These are phyloP conservation scores for Hippocampus barbouri DNA, from an alignment of 2,113 vertebrate genomes.

Conservation along the genomic window DNA sequence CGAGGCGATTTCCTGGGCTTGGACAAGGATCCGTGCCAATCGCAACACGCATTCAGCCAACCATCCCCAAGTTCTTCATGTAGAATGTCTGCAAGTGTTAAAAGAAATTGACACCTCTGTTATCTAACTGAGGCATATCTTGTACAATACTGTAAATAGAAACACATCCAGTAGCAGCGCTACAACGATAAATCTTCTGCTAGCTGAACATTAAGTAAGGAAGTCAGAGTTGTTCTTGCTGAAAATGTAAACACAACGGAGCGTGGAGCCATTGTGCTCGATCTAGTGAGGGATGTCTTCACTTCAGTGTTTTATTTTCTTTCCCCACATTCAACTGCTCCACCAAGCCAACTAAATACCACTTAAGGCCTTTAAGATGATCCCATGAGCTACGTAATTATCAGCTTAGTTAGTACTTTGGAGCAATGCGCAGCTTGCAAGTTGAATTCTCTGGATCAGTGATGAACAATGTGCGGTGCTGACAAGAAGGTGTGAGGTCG, in stretches of 20 bases:
- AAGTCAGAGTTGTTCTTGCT: not conserved
- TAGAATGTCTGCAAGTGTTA: not conserved
- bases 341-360: conserved; percentile 29
- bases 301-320: not conserved
- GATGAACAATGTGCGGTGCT: conserved; percentile 28
- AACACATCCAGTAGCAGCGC: not conserved
- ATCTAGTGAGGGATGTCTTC: not conserved
- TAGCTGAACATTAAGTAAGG: not conserved
- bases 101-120: not conserved
- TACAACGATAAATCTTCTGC: conserved; percentile 3
- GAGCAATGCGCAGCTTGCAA: conserved; percentile 31
- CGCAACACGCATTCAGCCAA: not conserved
- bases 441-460: conserved; percentile 25
- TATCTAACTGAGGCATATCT: not conserved
- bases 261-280: not conserved
- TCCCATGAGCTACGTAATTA: conserved; percentile 51
- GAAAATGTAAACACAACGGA: not conserved
- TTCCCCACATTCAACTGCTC: conserved; percentile 7
- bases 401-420: conserved; percentile 21
- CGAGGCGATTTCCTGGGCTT: too few species aligned
- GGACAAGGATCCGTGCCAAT: not conserved
- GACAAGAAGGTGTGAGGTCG: conserved; percentile 36
- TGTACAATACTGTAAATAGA: conserved; percentile 7
- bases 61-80: not conserved
- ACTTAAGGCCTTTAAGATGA: conserved; percentile 43